Evolutionary conservation across 2,113 vertebrate genomes (phyloP), one percentile per base, ranked within the genome.

Genomic region (Canis aureus): DNA sequence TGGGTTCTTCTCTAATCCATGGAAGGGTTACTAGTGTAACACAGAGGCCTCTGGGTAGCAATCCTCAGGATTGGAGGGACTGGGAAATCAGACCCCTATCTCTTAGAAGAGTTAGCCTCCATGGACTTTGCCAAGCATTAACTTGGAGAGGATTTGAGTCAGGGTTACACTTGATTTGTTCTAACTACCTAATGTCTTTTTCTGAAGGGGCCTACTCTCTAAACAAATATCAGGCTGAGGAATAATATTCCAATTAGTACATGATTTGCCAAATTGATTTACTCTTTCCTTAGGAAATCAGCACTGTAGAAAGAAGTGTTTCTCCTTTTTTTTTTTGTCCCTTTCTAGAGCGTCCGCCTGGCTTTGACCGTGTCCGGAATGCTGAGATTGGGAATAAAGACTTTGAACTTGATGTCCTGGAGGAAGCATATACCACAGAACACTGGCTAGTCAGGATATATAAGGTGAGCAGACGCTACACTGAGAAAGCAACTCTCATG

Each of bases 381-480:
- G 99, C 99, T 0, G 99, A 99, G 97, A 99, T 99, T 22, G 99
- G 99, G 55, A 99, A 99, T 99, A 99, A 99, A 98, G 99, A 99
- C 98, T 99, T 99, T 84, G 99, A 99, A 95, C 99, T 99, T 97
- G 99, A 99, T 2, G 99, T 99, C 76, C 97, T 99, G 97, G 99
- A 99, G 98, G 99, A 99, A 98, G 99, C 99, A 0, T 99, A 99
- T 97, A 99, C 99, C 73, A 99, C 99, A 98, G 99, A 99, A 98
- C 99, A 99, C 89, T 99, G 99, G 99, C 98, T 99, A 71, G 99
- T 99, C 93, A 99, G 99, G 98, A 99, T 99, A 99, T 99, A 99
- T 99, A 99, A 99, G 99, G 99, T 99, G 55, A 8, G 66, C 62
- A 5, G 43, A 62, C 66, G 49, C 11, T 32, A 0, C 0, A 22